Base-by-base conservation (phyloP, 1,140 invertebrate genomes). In the Drosophila pectinifera region DNA sequence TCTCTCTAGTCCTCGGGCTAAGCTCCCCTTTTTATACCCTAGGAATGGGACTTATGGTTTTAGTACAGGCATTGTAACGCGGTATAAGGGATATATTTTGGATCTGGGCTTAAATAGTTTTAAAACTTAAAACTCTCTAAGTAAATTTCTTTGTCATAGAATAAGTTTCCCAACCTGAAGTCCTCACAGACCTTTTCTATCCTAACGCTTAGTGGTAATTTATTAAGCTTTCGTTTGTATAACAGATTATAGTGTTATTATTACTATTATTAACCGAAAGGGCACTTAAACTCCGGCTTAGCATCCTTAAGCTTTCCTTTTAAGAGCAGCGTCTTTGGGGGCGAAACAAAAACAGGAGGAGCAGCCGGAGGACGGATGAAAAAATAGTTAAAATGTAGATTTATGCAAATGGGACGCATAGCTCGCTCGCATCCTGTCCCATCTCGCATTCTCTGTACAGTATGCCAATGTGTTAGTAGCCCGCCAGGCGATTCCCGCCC, bases 331-430 rank as follows among this genome's bases (percentile, higher is more conserved):
- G 67, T 56, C 67, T 70, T 70, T 70, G 43, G 49, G n/a, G 26
- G 65, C 24, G 38, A 39, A 36, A 53, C 26, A 42, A 43, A 31
- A 53, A 11, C 61, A 34, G 51, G 18, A 58, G 18, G 39, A 22
- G 55, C 59, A 20, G 43, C 46, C 20, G 57, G 18, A 57, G 49
- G 20, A 56, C 13, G 24, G 46, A 22, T 45, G 31, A 65, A 82
- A 88, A 81, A 64, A 77, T 84, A 49, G 64, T 80, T 84, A 72
- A 83, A 89, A 89, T 89, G 84, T 80, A 84, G 84, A 89, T 88
- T 89, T 80, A 88, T 89, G 84, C 84, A 89, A 89, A 89, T 89
- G 80, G 67, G 36, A 56, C 61, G 76, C 53, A 59, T 53, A 67
- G 65, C 56, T 70, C 28, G 49, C 68, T 85, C 64, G 69, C 75